Conservation (phyloP, 2,113 vertebrate species). For the Pelobates fuscus region DNA sequence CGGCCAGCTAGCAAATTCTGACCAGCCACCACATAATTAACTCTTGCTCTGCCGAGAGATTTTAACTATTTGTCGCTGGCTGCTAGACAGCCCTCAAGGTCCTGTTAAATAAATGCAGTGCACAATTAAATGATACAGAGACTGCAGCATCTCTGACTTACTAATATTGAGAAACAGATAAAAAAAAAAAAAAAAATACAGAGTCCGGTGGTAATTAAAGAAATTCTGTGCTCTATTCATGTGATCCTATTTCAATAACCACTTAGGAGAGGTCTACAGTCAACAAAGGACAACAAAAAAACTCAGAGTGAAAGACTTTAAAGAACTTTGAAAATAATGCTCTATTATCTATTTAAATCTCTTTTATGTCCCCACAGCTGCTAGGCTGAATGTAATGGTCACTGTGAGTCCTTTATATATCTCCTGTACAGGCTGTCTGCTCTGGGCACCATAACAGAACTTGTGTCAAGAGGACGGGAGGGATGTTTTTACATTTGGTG, state of each 20-base stretch:
- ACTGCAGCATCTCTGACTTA: background rate
- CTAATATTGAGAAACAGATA: background rate
- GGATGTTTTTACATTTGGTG: constrained; percentile 24
- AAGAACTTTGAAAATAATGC: constrained; percentile 18
- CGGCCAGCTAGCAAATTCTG: no score
- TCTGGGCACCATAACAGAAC: constrained; percentile 5
- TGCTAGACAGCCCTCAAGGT: no score
- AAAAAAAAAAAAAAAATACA: constrained; percentile 7
- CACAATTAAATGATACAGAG: background rate
- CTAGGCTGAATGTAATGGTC: constrained; percentile 18
- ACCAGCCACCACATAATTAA: no score
- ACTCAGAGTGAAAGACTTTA: background rate
- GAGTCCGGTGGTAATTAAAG: background rate
- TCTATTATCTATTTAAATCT: constrained; percentile 25
- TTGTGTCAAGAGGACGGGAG: constrained; percentile 40
- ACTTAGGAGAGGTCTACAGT: background rate
- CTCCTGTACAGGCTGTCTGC: background rate
- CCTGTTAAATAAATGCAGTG: no score
- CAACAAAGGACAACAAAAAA: background rate
- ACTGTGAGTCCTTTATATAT: constrained; percentile 30
- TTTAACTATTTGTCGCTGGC: no score
- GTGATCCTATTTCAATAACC: background rate
- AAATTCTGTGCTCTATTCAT: background rate
- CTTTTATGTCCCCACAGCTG: constrained; percentile 33
- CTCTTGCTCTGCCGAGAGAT: no score